Conservation (phyloP, 1,140 invertebrate genomes). For the Hylaeus anthracinus region DNA sequence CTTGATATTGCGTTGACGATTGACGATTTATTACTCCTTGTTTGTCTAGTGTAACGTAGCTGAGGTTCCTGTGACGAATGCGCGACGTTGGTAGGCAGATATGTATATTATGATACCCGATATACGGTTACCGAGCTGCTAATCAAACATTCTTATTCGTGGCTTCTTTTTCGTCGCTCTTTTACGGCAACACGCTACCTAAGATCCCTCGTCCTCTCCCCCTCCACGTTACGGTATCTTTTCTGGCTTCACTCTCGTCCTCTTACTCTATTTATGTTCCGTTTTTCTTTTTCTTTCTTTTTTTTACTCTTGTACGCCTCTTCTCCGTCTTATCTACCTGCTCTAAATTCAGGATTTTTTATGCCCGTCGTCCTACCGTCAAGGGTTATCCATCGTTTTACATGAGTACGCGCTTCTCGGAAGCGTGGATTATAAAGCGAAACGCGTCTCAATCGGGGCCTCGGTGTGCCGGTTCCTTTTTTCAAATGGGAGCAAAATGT, state of each 20-base stretch:
- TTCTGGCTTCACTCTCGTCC: constrained; percentile 19
- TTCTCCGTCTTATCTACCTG: constrained; percentile 50
- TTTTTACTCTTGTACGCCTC: constrained; percentile 37
- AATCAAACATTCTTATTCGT: constrained; percentile 20
- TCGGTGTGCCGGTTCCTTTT: too few species aligned
- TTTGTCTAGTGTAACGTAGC: too few species aligned
- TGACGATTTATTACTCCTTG: too few species aligned
- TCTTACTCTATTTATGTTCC: constrained; percentile 30
- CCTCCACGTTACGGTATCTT: constrained; percentile 1
- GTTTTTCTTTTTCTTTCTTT: too few species aligned
- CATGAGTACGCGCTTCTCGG: constrained; percentile 38
- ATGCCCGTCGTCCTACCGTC: constrained; percentile 44
- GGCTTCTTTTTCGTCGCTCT: not conserved
- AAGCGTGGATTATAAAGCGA: constrained; percentile 36
- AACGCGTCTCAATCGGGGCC: constrained; percentile 1
- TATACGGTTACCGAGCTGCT: not conserved
- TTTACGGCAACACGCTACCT: constrained; percentile 11
- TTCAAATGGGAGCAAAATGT: not conserved
- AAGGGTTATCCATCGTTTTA: constrained; percentile 37
- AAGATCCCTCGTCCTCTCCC: constrained; percentile 7
- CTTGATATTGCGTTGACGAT: too few species aligned
- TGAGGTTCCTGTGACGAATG: not conserved
- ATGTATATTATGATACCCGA: constrained; percentile 21
- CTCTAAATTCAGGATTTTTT: constrained; percentile 56
- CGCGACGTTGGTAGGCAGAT: not conserved